Evolutionary conservation across 2,888 invertebrate genomes (phyloP).

Genomic region (Aradus depressus): DNA sequence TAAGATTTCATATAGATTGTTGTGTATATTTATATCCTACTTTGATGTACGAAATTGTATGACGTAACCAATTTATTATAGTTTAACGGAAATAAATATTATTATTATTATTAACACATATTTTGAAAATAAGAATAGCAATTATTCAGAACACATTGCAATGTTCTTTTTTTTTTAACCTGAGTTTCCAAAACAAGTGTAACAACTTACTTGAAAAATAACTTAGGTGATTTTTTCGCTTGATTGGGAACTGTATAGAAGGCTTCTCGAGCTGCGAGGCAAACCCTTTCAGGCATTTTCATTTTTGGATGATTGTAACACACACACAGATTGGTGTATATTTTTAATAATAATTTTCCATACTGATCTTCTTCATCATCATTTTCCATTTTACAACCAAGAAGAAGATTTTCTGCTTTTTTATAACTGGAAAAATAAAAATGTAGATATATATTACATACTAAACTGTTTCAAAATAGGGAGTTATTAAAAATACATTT

Average conservation of each 20-base stretch:
- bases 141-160: no score
- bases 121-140: no score
- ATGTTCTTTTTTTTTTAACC: no score
- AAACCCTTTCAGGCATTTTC: slow-evolving; percentile 11
- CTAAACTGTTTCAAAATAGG: background rate
- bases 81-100: no score
- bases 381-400: slow-evolving; percentile 5
- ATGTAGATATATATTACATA: background rate
- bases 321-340: slow-evolving; percentile 11
- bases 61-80: no score
- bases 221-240: slow-evolving; percentile 1
- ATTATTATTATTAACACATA: no score
- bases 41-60: no score
- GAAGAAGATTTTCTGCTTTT: slow-evolving; percentile 8
- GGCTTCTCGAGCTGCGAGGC: slow-evolving; percentile 9
- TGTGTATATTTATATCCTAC: no score
- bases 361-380: slow-evolving; percentile 3
- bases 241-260: background rate
- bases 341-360: slow-evolving; percentile 11
- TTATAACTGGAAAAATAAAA: slow-evolving; percentile 7
- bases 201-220: slow-evolving; percentile 9
- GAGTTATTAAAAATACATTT: no score
- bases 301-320: slow-evolving; percentile 13
- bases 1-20: no score
- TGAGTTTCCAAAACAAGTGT: no score